Evolutionary conservation across 2,113 vertebrate genomes (phyloP).

Genomic region (Reinhardtius hippoglossoides): DNA sequence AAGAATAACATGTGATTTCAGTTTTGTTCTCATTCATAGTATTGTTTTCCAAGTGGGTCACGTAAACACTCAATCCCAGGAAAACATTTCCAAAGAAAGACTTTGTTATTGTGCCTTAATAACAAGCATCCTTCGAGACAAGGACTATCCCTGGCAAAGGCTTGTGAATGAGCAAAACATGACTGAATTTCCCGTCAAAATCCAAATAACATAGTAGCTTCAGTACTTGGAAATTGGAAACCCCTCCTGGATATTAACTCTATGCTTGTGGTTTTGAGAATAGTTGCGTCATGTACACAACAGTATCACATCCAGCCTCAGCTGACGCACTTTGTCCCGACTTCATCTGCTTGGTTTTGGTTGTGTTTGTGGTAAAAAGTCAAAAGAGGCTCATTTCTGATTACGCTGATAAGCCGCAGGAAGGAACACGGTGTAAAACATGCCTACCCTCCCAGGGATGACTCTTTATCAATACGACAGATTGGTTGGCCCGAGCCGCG

Average conservation of each 20-base stretch:
- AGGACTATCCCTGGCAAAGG: constrained; percentile 2
- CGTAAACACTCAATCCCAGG: constrained; percentile 33
- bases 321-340: constrained; percentile 33
- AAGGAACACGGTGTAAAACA: constrained; percentile 1
- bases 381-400: constrained; percentile 48
- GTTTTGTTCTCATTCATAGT: constrained; percentile 1
- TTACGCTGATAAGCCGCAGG: constrained; percentile 21
- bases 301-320: constrained; percentile 12
- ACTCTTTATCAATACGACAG: constrained; percentile 21
- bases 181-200: constrained; percentile 45
- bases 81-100: constrained; percentile 3
- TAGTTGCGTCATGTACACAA: constrained; percentile 7
- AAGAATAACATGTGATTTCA: constrained; percentile 1
- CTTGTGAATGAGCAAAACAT: constrained; percentile 35
- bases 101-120: constrained; percentile 1
- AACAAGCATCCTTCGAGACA: constrained; percentile 6
- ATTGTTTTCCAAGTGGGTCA: constrained; percentile 12
- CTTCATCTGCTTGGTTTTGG: constrained; percentile 43
- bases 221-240: neutral
- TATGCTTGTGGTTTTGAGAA: constrained; percentile 27
- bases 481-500: constrained; percentile 25
- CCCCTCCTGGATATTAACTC: constrained; percentile 30
- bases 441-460: neutral
- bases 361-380: constrained; percentile 37
- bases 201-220: constrained; percentile 39